Evolutionary conservation across 2,888 invertebrate genomes (phyloP).

Genomic region (Cheilosia urbana): DNA sequence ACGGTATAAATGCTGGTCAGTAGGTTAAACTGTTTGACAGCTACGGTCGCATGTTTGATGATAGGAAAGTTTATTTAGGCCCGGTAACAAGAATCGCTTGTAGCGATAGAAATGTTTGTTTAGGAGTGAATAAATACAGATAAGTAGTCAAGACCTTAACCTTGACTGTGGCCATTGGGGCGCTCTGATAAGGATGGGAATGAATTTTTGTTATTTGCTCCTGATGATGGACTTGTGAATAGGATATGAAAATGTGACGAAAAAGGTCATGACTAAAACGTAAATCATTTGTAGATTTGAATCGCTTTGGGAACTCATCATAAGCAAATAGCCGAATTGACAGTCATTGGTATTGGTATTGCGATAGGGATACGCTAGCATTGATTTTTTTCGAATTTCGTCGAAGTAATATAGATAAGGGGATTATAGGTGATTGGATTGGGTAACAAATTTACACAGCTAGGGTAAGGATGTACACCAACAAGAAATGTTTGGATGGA

Average conservation of each 20-base stretch:
- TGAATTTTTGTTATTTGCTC: background rate
- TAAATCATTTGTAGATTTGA: no score
- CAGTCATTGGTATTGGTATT: background rate
- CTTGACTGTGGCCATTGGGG: constrained; percentile 50
- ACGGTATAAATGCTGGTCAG: constrained; percentile 49
- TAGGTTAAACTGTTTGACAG: constrained; percentile 60
- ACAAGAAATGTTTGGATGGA: no score
- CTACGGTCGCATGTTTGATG: constrained; percentile 28
- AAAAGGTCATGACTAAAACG: no score
- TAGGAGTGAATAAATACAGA: constrained; percentile 55
- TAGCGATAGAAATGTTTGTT: constrained; percentile 41
- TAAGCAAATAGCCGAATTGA: no score
- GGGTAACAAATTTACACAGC: no score
- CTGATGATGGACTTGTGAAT: constrained; percentile 8
- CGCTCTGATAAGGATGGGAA: constrained; percentile 42
- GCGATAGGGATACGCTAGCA: no score
- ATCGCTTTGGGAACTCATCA: background rate
- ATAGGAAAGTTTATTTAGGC: constrained; percentile 58
- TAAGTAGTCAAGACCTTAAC: constrained; percentile 50
- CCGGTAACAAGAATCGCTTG: constrained; percentile 12
- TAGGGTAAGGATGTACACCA: no score
- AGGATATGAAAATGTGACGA: background rate
- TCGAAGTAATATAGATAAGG: no score
- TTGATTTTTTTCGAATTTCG: no score
- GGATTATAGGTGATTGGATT: no score